Base-by-base conservation (phyloP, 2,797 vertebrate species). In the Hemibagrus guttatus region DNA sequence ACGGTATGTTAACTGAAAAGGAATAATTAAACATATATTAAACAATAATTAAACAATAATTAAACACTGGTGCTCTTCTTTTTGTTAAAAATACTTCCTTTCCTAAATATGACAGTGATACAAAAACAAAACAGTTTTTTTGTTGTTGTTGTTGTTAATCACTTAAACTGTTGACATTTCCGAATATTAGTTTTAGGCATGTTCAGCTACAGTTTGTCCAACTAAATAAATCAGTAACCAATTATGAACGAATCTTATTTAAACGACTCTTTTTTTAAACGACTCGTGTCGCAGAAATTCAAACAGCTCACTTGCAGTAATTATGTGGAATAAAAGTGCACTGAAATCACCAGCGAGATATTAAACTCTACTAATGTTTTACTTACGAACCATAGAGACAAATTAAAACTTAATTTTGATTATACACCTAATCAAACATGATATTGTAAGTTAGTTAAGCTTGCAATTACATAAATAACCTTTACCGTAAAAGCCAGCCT, bases 371-470 rank as follows among this genome's bases (percentile, higher is more conserved):
- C 26, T 90, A 87, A 93, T 88, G 90, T 84, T n/a, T 75, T 17
- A 28, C 26, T 75, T 28, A 19, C n/a, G 52, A n/a, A 7, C 49
- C 46, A 54, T 28, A 17, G 8, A 49, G 39, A 49, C 39, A 26
- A 72, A 72, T 49, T 72, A 72, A 46, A 19, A 66, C 84, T 75
- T 85, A 88, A 90, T 87, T 93, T 91, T 90, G 85, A 91, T 92
- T 91, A 89, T 26, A 90, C 83, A 82, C 86, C 86, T 79, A 88
- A 87, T 92, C 64, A 87, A 78, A 90, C 49, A 85, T 86, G 49
- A 86, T 90, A 88, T 63, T 84, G 86, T 84, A 83, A 78, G 6
- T 66, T 79, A 85, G 88, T 87, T 83, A 86, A 13, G 31, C 2
- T 49, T 66, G 26, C n/a, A 17, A 39, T 78, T 19, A 79, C 82